These are phyloP conservation scores for Tragelaphus scriptus DNA, from an alignment of 2,113 vertebrate genomes.

Conservation along the genomic window DNA sequence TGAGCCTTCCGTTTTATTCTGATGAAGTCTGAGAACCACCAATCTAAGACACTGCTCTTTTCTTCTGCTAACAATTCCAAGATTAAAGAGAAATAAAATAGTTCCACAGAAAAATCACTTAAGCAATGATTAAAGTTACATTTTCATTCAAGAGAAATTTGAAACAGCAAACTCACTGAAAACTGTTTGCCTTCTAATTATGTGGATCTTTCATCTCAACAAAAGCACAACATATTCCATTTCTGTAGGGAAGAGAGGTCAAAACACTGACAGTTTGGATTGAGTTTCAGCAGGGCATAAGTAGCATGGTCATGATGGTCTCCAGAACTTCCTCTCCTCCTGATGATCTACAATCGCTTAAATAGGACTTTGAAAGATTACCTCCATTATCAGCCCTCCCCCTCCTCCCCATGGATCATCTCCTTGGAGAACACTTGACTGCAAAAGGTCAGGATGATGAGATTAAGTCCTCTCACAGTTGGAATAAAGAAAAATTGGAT, in stretches of 20 bases:
- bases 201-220: neutral
- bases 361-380: neutral
- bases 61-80: neutral
- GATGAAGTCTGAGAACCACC: neutral
- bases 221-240: neutral
- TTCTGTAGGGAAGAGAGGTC: neutral
- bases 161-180: neutral
- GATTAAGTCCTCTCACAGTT: neutral
- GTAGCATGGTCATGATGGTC: neutral
- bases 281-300: neutral
- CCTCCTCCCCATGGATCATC: neutral
- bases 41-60: neutral
- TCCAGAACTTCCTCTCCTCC: neutral
- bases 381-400: neutral
- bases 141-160: neutral
- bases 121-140: neutral
- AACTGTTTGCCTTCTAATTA: neutral
- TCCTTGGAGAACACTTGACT: neutral
- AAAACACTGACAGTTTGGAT: neutral
- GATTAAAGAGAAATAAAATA: neutral
- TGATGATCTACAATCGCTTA: neutral
- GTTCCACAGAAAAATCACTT: neutral
- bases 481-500: neutral
- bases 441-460: neutral
- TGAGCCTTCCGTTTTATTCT: neutral